Conservation (phyloP, 2,113 vertebrate genomes). For the Cavia aperea region DNA sequence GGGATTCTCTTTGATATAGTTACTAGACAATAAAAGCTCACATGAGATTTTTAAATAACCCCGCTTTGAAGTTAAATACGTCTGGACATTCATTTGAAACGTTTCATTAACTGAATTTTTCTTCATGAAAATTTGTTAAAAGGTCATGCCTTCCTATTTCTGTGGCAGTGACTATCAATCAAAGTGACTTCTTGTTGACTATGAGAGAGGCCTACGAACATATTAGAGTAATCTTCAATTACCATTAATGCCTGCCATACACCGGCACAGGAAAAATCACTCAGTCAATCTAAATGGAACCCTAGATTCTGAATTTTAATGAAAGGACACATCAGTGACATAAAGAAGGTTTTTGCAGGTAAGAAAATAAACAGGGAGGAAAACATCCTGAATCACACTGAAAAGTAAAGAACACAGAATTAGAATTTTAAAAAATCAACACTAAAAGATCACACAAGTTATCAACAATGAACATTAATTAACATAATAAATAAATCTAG, state of each 20-base stretch:
- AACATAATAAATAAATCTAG: background rate
- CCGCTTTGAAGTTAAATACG: slow-evolving; percentile 65
- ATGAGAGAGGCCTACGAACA: slow-evolving; percentile 64
- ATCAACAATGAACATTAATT: background rate
- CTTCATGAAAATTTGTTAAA: slow-evolving; percentile 66
- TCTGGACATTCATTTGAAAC: slow-evolving; percentile 57
- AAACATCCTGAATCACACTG: background rate
- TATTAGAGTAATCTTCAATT: slow-evolving; percentile 74
- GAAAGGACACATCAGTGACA: slow-evolving; percentile 50
- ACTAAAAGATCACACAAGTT: background rate
- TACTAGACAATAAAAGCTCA: slow-evolving; percentile 55
- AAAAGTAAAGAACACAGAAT: background rate
- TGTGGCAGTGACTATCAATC: slow-evolving; percentile 72
- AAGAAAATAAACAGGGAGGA: slow-evolving; percentile 7
- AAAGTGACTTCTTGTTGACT: slow-evolving; percentile 72
- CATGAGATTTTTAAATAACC: slow-evolving; percentile 56
- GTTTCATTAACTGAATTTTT: slow-evolving; percentile 62
- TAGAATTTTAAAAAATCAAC: background rate
- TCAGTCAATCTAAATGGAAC: slow-evolving; percentile 61
- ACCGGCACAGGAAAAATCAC: slow-evolving; percentile 50
- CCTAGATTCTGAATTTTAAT: slow-evolving; percentile 68
- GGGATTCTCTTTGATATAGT: slow-evolving; percentile 56
- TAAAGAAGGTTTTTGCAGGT: slow-evolving; percentile 53
- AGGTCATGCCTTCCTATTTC: slow-evolving; percentile 63
- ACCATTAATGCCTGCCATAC: slow-evolving; percentile 71